These are phyloP conservation scores for Pseudomyrmex cubaensis DNA, from an alignment of 1,140 invertebrate genomes.

Conservation along the genomic window DNA sequence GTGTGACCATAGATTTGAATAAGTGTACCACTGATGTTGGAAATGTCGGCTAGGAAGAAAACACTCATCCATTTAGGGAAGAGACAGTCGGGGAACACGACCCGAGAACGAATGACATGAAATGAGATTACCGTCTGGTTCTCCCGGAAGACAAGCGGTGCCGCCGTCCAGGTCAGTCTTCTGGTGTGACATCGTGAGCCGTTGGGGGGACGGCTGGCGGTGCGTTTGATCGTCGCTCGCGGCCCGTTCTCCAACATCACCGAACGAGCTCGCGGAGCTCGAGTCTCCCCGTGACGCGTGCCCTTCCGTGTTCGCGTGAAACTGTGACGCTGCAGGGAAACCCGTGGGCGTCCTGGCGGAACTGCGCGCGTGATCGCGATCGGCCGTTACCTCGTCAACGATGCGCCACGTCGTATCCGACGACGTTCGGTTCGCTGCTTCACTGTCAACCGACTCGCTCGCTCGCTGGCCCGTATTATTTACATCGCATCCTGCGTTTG, in stretches of 20 bases:
- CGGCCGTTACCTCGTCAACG: conserved; percentile 61
- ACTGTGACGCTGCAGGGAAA: conserved; percentile 76
- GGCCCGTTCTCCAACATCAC: conserved; percentile 68
- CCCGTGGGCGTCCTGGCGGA: conserved; percentile 81
- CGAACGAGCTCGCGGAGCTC: conserved; percentile 61
- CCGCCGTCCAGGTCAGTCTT: conserved; percentile 68
- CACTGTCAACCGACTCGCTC: conserved; percentile 52
- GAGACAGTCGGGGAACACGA: not conserved
- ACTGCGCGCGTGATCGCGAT: conserved; percentile 47
- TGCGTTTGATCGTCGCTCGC: conserved; percentile 59
- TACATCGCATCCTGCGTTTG: conserved; percentile 83
- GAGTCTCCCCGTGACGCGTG: conserved; percentile 55
- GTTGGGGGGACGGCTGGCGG: conserved; percentile 44
- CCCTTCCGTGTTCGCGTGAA: conserved; percentile 63
- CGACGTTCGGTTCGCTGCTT: conserved; percentile 47
- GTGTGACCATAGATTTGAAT: not conserved
- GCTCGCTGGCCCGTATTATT: conserved; percentile 79
- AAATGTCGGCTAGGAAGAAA: not conserved
- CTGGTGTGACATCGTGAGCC: conserved; percentile 72
- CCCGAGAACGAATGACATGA: not conserved
- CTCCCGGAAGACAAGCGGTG: conserved; percentile 65
- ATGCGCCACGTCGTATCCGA: conserved; percentile 40
- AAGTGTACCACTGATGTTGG: not conserved
- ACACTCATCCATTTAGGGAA: not conserved
- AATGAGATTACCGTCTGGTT: conserved; percentile 71